Conservation (phyloP, 1,140 invertebrate genomes). For the Cotesia chilonis region DNA sequence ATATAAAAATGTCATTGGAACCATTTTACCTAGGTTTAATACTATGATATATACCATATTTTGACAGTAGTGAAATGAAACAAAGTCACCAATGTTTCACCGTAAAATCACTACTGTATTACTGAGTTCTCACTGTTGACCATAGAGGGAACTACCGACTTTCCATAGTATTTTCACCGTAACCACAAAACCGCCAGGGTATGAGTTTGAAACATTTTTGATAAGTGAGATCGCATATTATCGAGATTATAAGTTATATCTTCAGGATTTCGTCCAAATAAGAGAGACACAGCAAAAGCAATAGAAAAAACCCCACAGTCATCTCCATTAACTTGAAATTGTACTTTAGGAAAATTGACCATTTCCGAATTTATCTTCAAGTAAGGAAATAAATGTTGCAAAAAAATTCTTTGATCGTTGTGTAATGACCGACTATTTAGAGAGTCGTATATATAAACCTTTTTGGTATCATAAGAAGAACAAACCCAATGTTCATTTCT, state of each 20-base stretch:
- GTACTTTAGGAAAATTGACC: constrained; percentile 20
- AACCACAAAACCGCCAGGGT: too few species aligned
- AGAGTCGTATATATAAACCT: constrained; percentile 37
- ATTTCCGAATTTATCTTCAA: neutral
- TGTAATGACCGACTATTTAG: constrained; percentile 7
- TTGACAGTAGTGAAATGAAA: too few species aligned
- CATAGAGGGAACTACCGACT: too few species aligned
- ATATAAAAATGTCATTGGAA: too few species aligned
- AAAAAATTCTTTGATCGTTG: neutral
- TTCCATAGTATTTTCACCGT: too few species aligned
- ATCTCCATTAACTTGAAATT: constrained; percentile 4
- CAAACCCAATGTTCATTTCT: neutral
- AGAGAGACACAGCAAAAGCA: constrained; percentile 15
- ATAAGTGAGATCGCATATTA: neutral
- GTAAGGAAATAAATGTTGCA: constrained; percentile 24
- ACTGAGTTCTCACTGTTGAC: too few species aligned
- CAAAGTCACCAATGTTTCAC: too few species aligned
- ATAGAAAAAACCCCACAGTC: constrained; percentile 27
- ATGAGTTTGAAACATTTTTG: neutral
- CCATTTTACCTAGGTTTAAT: too few species aligned
- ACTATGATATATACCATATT: too few species aligned
- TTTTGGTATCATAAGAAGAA: constrained; percentile 35
- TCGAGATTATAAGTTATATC: neutral
- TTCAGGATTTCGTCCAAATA: constrained; percentile 13
- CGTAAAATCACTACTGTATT: too few species aligned